Base-by-base conservation (phyloP, 2,888 invertebrate species). In the Drosophila mercatorum region DNA sequence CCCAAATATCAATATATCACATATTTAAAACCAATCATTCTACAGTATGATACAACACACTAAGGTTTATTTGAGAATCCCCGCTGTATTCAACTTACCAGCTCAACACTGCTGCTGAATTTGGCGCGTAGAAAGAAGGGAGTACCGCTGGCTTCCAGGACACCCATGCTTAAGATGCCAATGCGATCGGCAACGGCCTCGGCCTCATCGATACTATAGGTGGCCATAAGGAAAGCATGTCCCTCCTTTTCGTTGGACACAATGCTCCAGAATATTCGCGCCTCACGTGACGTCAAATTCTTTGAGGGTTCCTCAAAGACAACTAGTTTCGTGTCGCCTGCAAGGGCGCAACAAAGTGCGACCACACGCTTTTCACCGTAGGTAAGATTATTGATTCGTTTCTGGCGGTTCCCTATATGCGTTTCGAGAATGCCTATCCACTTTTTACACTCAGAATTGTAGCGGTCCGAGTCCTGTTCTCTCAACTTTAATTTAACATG, bases 191-290 rank as follows among this genome's bases (percentile, higher is more conserved):
- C 97, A 2, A 97, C 93, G 63, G 95, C 93, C 90, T 97, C 97
- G 2, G 97, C 97, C 92, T 97, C 97, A 90, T 97, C 97, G 96
- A 97, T 96, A 91, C 96, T 97, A 92, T 97, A 95, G 0, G 97
- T 96, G 0, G 96, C 95, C 55, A 97, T 93, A 46, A 98, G 93
- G 92, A 97, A 95, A 0, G 96, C 95, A 4, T 97, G 94, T 41
- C 95, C 95, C 84, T 93, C 93, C 88, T 96, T 96, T 80, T 96
- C 95, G 78, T 93, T 93, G 89, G 95, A 95, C 60, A 98, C 92
- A 49, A 97, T 93, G 75, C 96, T 95, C 97, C 97, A 97, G 6
- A 97, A 94, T 5, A 95, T 95, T 67, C 96, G 93, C 53, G 97
- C 93, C 7, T 97, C 96, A 17, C 95, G 95, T 0, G 96, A 96